Base-by-base conservation (phyloP, 1,140 invertebrate species). In the Hormaphis cornu region DNA sequence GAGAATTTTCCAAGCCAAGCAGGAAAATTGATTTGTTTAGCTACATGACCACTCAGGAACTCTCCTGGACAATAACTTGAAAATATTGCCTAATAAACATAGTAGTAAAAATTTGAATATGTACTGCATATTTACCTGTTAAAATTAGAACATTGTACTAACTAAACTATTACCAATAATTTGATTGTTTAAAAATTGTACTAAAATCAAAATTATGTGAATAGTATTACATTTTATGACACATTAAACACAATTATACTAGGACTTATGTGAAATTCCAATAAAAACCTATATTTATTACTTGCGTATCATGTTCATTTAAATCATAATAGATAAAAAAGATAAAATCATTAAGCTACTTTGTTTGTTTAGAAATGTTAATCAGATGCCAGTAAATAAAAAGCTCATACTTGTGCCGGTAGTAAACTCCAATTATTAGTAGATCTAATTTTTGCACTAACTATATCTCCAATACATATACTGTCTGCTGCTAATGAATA, bases 1-100 rank as follows among this genome's bases (percentile, higher is more conserved):
- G 95, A 98, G 81, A 96, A 93, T 79, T 95, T 94, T 0, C 97
- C 97, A 33, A 99, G 84, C 95, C 95, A 99, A 20, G 83, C 78
- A 5, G 97, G 96, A 79, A 99, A 99, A 74, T 89, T 85, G 10
- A 96, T 89, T 81, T 89, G 87, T 0, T 83, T 83, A 3, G 79
- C 79, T 22, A 95, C 78, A 75, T 87, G 81, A 2, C 96, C 95
- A 40, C 86, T 83, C 84, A 98, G 85, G 33, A 86, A 80, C 73
- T 89, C 84, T 0, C 95, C 91, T 1, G 97, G 97, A 50, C 98
- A 81, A 22, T 97, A 90, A 66, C 90, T 93, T 16, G 91, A 87
- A 79, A 88, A 95, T 77, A 95, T 87, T 1, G 94, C 95, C 84
- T 90, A 77, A 4, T 73, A 72, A 73, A 52, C 71, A 52, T 72